These are phyloP conservation scores for Pristionchus japonicus DNA, from an alignment of 2,888 invertebrate genomes.

Conservation along the genomic window DNA sequence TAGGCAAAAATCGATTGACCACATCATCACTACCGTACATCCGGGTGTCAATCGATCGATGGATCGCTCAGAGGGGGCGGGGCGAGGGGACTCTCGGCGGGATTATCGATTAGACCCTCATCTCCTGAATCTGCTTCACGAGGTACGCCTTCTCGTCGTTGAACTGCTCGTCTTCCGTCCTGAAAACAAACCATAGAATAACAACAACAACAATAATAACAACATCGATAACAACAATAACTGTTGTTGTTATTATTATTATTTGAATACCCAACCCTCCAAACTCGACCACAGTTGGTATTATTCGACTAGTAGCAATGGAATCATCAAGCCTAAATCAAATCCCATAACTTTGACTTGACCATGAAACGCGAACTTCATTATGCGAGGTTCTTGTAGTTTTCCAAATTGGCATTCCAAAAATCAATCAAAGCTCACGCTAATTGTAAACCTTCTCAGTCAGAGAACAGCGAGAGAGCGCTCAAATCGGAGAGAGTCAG, in stretches of 20 bases:
- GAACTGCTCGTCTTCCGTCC: slow-evolving; percentile 79
- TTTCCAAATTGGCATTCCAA: neutral
- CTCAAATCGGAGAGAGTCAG: neutral
- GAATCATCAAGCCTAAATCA: neutral
- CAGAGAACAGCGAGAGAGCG: neutral
- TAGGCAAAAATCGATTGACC: neutral
- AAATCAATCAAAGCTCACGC: too few relatives aligned
- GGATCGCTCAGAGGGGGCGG: too few relatives aligned
- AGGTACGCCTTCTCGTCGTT: slow-evolving; percentile 99
- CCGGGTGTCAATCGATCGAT: too few relatives aligned
- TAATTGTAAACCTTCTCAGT: neutral
- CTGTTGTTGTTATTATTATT: neutral
- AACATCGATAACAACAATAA: neutral
- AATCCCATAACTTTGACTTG: neutral
- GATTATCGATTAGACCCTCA: too few relatives aligned
- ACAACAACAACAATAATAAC: too few relatives aligned
- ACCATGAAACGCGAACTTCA: neutral
- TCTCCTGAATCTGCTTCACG: slow-evolving; percentile 99
- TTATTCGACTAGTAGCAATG: too few relatives aligned
- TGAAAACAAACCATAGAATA: too few relatives aligned
- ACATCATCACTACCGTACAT: too few relatives aligned
- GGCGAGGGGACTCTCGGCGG: too few relatives aligned
- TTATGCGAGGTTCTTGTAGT: too few relatives aligned
- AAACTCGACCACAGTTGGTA: too few relatives aligned
- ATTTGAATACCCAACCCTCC: too few relatives aligned